Evolutionary conservation across 2,888 invertebrate genomes (phyloP), one percentile per base, ranked within the genome.

Genomic region (Caenorhabditis wallacei): DNA sequence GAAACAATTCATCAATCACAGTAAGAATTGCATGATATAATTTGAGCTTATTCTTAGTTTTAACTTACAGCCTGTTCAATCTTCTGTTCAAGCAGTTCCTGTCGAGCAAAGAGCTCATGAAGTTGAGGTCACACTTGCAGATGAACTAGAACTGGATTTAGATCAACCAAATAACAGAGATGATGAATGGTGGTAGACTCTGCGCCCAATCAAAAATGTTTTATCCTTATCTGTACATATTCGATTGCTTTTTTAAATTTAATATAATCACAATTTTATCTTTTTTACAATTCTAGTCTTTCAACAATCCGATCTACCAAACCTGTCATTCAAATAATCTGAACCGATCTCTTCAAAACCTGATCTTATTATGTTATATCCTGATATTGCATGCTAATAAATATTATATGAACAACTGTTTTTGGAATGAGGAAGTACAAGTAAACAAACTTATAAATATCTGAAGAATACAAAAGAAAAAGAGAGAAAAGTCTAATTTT

Each of bases 61-160:
- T 30, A 30, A 5, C 8, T 30, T 8, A 30, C 64, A 74, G 56
- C 8, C 30, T 30, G 22, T 40, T 5, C 46, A 56, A 37, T 16
- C 43, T 1, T 30, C 37, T 13, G 37, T 24, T 8, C 56, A 56
- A 56, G 2, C 35, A 13, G 1, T 37, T n/a, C 43, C 30, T 7
- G 64, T 37, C 2, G 30, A 2, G 1, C 40, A 61, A 61, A 56
- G 43, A 53, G 13, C 24, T 1, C 16, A 43, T 59, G 68, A 76
- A 74, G 69, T 80, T 10, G 84, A 84, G 78, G 69, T 84, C 4
- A 76, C 76, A 13, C n/a, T 80, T 10, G 84, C 70, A 10, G 84
- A 84, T 10, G 80, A 80, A n/a, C 30, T 80, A 37, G 80, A 80
- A 16, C 53, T 84, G 1, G 84, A 84, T 16, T 16, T 54, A 11